These are phyloP conservation scores for Drosophila sulfurigaster DNA, from an alignment of 1,140 invertebrate genomes.

Conservation along the genomic window DNA sequence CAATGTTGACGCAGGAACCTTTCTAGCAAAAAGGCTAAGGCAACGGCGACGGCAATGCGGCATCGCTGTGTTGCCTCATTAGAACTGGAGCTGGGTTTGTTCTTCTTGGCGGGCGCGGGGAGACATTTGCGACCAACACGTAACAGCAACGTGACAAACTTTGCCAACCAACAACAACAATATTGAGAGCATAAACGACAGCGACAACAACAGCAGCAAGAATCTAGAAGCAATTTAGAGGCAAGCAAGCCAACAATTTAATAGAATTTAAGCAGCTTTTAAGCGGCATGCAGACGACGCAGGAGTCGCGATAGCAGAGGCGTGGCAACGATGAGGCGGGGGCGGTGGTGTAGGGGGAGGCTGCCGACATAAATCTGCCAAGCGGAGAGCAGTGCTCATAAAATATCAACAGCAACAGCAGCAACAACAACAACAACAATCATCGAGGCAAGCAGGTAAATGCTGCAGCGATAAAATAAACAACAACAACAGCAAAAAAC, in stretches of 20 bases:
- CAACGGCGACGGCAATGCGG: slow-evolving; percentile 16
- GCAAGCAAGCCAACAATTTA: slow-evolving; percentile 54
- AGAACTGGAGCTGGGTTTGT: slow-evolving; percentile 23
- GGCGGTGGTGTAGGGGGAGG: slow-evolving; percentile 1
- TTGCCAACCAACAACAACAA: slow-evolving; percentile 38
- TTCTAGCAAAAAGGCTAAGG: not conserved
- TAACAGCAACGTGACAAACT: slow-evolving; percentile 73
- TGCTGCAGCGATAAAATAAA: slow-evolving; percentile 70
- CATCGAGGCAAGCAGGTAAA: slow-evolving; percentile 55
- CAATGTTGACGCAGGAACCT: slow-evolving; percentile 40
- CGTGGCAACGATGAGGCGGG: not conserved
- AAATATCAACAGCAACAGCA: slow-evolving; percentile 57
- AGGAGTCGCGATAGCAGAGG: not conserved
- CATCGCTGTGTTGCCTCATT: slow-evolving; percentile 48
- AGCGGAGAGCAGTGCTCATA: slow-evolving; percentile 62
- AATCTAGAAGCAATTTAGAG: slow-evolving; percentile 51
- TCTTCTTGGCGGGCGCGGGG: not conserved
- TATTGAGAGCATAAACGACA: slow-evolving; percentile 1
- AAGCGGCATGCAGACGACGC: slow-evolving; percentile 29
- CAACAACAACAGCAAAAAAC: slow-evolving; percentile 15
- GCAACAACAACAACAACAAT: slow-evolving; percentile 19
- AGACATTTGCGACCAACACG: slow-evolving; percentile 40
- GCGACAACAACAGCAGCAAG: not conserved
- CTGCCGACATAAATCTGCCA: slow-evolving; percentile 70
- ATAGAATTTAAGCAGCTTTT: slow-evolving; percentile 79